Percentiles rank a stretch among this genome's conserved stretches.
These are phyloP conservation scores for Orius insidiosus DNA, from an alignment of 1,140 invertebrate species.

Conservation along the genomic window DNA sequence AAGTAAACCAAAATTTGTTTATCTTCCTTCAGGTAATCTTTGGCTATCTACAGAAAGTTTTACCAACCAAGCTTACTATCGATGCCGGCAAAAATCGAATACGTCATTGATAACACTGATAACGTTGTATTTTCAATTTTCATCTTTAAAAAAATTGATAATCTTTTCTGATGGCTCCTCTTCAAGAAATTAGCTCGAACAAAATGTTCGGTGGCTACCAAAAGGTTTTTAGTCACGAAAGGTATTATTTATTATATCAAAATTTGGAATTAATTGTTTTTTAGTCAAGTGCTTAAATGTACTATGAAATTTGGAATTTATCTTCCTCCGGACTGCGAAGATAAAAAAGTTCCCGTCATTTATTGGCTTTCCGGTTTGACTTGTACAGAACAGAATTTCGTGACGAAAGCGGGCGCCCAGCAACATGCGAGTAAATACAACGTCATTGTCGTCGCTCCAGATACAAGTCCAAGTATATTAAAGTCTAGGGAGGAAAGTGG, in stretches of 20 bases:
- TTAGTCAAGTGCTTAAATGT: slow-evolving; percentile 61
- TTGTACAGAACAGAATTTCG: slow-evolving; percentile 92
- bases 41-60: no score
- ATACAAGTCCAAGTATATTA: slow-evolving; percentile 73
- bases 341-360: slow-evolving; percentile 53
- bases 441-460: slow-evolving; percentile 76
- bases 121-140: no score
- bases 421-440: slow-evolving; percentile 64
- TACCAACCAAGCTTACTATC: no score
- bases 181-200: slow-evolving; percentile 40
- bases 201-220: slow-evolving; percentile 68
- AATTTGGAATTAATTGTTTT: slow-evolving; percentile 15
- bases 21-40: no score
- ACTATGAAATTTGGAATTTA: slow-evolving; percentile 88
- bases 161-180: no score
- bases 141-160: no score
- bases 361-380: slow-evolving; percentile 90
- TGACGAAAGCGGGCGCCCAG: slow-evolving; percentile 88
- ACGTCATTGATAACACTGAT: no score
- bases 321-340: slow-evolving; percentile 58
- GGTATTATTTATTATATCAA: no score
- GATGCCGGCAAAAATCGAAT: no score
- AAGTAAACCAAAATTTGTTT: no score
- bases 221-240: slow-evolving; percentile 71
- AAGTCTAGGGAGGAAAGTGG: neutral